Conservation (phyloP, 2,113 vertebrate genomes). For the Pseudonaja textilis region DNA sequence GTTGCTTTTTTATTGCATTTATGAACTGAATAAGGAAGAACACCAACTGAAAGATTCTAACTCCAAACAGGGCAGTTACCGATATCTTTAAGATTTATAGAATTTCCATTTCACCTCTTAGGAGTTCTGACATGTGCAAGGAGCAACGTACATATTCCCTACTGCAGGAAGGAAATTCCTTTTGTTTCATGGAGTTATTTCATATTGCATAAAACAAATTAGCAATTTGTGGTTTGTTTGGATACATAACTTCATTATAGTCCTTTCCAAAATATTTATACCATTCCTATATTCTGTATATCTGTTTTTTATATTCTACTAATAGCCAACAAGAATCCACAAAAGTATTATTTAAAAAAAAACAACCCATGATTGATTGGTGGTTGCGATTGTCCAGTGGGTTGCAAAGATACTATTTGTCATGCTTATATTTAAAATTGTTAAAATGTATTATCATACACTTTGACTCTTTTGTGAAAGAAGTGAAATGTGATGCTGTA, state of each 20-base stretch:
- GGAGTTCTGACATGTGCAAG: not conserved
- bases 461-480: not conserved
- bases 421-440: not conserved
- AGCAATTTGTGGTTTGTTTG: not conserved
- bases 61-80: not conserved
- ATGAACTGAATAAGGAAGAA: conserved; percentile 15
- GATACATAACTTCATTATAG: not conserved
- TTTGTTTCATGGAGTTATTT: not conserved
- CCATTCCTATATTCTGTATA: not conserved
- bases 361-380: not conserved
- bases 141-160: not conserved
- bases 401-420: not conserved
- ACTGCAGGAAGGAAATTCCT: not conserved
- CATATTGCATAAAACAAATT: not conserved
- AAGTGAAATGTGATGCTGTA: not conserved
- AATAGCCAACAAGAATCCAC: not conserved
- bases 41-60: conserved; percentile 9
- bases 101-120: not conserved
- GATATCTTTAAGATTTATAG: fast-evolving
- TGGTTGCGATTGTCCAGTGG: not conserved
- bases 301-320: not conserved
- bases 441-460: not conserved
- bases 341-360: not conserved
- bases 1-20: conserved; percentile 25
- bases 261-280: not conserved